These are phyloP conservation scores for Cynoglossus semilaevis DNA, from an alignment of 2,113 vertebrate species.

Conservation along the genomic window DNA sequence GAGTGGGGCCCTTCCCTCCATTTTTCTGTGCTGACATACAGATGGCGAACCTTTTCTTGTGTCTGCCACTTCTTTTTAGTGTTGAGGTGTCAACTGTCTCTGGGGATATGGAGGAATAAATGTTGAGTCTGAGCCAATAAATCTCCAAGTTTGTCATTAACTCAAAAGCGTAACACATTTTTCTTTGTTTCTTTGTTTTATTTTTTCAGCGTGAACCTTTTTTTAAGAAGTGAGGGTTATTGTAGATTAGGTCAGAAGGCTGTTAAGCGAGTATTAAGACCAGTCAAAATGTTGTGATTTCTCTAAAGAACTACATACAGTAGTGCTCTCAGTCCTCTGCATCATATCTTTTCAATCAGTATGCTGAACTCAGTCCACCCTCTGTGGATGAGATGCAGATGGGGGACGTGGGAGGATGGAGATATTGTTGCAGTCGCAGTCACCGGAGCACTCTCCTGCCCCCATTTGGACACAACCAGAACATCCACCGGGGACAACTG, in stretches of 20 bases:
- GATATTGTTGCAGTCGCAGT: slow-evolving; percentile 43
- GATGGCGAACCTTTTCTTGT: slow-evolving; percentile 19
- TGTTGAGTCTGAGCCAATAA: too few relatives aligned
- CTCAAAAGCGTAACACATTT: too few relatives aligned
- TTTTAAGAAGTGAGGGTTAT: too few relatives aligned
- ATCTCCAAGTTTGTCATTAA: too few relatives aligned
- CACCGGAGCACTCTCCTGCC: slow-evolving; percentile 65
- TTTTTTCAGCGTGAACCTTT: too few relatives aligned
- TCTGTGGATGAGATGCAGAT: slow-evolving; percentile 46
- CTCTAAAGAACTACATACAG: neutral
- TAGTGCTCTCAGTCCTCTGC: neutral
- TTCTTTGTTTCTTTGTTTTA: too few relatives aligned
- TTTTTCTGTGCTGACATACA: slow-evolving; percentile 25
- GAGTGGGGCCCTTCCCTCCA: slow-evolving; percentile 18
- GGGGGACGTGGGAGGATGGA: slow-evolving; percentile 15
- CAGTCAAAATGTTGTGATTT: neutral
- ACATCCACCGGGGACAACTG: slow-evolving; percentile 23
- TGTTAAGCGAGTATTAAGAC: neutral
- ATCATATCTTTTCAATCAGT: slow-evolving; percentile 19
- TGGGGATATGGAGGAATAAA: too few relatives aligned
- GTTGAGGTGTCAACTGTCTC: neutral
- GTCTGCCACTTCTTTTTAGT: neutral
- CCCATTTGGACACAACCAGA: slow-evolving; percentile 61
- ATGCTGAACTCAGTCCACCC: slow-evolving; percentile 47
- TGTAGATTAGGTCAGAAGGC: too few relatives aligned